Conservation (phyloP, 2,113 vertebrate genomes). For the Pholis gunnellus region DNA sequence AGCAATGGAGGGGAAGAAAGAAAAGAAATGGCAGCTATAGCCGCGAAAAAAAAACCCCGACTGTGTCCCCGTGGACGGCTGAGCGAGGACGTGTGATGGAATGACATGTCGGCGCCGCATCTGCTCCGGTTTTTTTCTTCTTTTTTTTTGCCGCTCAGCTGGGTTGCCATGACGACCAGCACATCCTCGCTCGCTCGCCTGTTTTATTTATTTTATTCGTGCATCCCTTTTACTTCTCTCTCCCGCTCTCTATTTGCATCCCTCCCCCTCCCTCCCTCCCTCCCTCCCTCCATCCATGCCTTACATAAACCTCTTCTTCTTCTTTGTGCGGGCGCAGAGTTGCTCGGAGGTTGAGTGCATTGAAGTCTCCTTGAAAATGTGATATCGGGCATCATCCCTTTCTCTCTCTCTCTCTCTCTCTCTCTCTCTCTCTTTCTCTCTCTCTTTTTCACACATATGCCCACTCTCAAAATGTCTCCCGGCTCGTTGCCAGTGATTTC, state of each 20-base stretch:
- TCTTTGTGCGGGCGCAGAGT: slow-evolving; percentile 44
- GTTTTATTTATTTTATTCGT: background rate
- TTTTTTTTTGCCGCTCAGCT: slow-evolving; percentile 58
- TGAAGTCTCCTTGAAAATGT: slow-evolving; percentile 52
- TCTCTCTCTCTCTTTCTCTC: background rate
- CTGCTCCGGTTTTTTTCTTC: slow-evolving; percentile 43
- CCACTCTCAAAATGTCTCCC: slow-evolving; percentile 49
- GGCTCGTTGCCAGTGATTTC: slow-evolving; percentile 14
- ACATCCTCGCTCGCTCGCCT: slow-evolving; percentile 51
- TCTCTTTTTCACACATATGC: slow-evolving; percentile 5
- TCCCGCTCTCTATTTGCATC: slow-evolving; percentile 14
- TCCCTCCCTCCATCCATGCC: slow-evolving; percentile 38
- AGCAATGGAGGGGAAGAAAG: background rate
- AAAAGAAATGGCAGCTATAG: slow-evolving; percentile 14
- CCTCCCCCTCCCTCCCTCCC: slow-evolving; percentile 3
- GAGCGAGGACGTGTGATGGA: slow-evolving; percentile 63
- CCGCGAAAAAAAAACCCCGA: background rate
- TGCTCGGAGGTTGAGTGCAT: slow-evolving; percentile 43
- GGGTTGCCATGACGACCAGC: slow-evolving; percentile 71
- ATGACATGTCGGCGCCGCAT: slow-evolving; percentile 69
- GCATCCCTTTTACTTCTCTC: background rate
- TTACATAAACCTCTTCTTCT: slow-evolving; percentile 73
- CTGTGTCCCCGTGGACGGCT: slow-evolving; percentile 12
- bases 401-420: background rate
- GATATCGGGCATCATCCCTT: slow-evolving; percentile 1